These are phyloP conservation scores for Fistularia tabacaria DNA, from an alignment of 2,797 vertebrate genomes.

Conservation along the genomic window DNA sequence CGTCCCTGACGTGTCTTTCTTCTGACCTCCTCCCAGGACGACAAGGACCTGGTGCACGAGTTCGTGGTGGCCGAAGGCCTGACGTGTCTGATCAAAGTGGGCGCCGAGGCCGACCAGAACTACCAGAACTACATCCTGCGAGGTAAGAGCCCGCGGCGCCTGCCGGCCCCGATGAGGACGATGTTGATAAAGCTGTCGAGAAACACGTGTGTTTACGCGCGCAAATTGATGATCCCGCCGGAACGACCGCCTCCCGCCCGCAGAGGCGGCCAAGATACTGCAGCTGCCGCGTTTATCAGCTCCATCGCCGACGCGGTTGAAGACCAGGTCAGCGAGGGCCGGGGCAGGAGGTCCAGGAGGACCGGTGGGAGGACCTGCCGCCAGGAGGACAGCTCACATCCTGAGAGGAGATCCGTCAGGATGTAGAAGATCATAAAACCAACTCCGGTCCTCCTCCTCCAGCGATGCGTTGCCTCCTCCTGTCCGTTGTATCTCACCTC, in stretches of 20 bases:
- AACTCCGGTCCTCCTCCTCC: too few relatives aligned
- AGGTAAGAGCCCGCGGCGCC: conserved; percentile 71
- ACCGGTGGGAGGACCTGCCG: too few relatives aligned
- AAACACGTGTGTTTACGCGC: conserved; percentile 59
- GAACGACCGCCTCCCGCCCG: too few relatives aligned
- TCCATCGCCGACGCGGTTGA: conserved; percentile 43
- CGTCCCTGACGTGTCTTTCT: background rate
- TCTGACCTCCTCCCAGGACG: conserved; percentile 77
- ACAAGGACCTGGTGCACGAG: conserved; percentile 97
- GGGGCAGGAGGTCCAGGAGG: conserved; percentile 15
- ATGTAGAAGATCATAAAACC: conserved; percentile 74
- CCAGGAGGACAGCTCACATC: conserved; percentile 58
- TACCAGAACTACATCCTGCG: conserved; percentile 99
- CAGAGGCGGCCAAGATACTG: conserved; percentile 33
- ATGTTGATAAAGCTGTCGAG: conserved; percentile 60
- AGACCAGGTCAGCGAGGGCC: conserved; percentile 39
- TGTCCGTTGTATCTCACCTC: conserved; percentile 12
- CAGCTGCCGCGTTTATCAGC: conserved; percentile 60
- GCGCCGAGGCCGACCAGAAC: conserved; percentile 95
- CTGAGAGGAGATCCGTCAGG: conserved; percentile 67
- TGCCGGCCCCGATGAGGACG: conserved; percentile 37
- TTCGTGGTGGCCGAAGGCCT: conserved; percentile 94
- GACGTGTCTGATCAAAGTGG: conserved; percentile 95
- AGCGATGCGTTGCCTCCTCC: conserved; percentile 26
- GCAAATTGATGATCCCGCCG: too few relatives aligned